Evolutionary conservation across 2,888 invertebrate species (phyloP), one percentile per base, ranked within the genome.

Genomic region (Tortricodes alternella): DNA sequence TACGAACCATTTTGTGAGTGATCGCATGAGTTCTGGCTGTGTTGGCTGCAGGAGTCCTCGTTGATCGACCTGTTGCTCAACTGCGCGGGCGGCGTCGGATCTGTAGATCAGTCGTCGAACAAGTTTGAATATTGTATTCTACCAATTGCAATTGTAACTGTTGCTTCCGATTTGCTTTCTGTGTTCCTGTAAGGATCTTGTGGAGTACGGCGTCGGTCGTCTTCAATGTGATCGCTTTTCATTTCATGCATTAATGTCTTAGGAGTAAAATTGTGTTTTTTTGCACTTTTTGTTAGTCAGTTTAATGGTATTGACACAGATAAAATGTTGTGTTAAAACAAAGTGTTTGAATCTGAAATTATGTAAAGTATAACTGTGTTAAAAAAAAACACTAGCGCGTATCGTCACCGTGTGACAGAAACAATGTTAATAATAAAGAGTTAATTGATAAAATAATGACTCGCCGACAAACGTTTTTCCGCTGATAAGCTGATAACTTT

Each of bases 1-100:
- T 86, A 85, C 88, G 79, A 73, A 89, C 89, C 89, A 65, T 83
- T 89, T 61, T 81, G 83, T 35, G 76, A 56, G 8, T 83, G 77
- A 38, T 88, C 87, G 65, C 83, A 83, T 3, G 85, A 78, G 48
- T 83, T 83, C 58, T 85, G 84, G 51, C 78, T 80, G 56, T 81
- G 82, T 27, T 86, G 86, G 53, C 83, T 83, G 82, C 86, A 83
- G 0, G 83, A 57, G 29, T 86, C 89, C 46, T 87, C 89, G 60
- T 71, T 78, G 75, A 84, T 80, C 0, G 80, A 55, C 48, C 80
- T 81, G 61, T 73, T 67, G 15, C 76, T 53, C 51, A 65, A 53
- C 61, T 73, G 78, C 48, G 73, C 58, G 21, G 23, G 71, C 65
- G 58, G 69, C 29, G 80, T 65, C 5, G 83, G 64, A 87, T 87